Conservation (phyloP, 2,797 vertebrate species). For the Periparus ater region DNA sequence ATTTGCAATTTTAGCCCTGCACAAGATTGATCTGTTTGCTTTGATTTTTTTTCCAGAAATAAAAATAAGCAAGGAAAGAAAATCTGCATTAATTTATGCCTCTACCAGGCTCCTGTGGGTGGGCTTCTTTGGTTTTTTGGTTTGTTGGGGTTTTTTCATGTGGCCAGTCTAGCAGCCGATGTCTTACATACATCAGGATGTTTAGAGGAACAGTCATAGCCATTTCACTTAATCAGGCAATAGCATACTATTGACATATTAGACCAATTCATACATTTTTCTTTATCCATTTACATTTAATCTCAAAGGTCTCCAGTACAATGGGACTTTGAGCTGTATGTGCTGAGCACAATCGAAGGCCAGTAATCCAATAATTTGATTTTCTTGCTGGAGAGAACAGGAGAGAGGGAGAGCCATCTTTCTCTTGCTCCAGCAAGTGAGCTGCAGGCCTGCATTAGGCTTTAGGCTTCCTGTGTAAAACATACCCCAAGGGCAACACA, state of each 20-base stretch:
- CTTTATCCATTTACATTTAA: conserved; percentile 2
- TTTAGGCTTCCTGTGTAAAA: conserved; percentile 21
- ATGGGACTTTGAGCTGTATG: neutral
- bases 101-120: neutral
- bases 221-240: neutral
- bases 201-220: neutral
- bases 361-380: conserved; percentile 42
- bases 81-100: neutral
- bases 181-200: neutral
- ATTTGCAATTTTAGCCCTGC: neutral
- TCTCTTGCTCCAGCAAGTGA: neutral
- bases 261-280: neutral
- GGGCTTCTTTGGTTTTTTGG: neutral
- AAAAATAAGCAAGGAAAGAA: neutral
- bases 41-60: neutral
- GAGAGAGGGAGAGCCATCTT: neutral
- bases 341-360: neutral
- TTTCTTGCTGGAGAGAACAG: conserved; percentile 5
- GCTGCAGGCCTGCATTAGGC: neutral
- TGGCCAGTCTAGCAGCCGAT: neutral
- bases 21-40: neutral
- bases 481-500: conserved; percentile 17
- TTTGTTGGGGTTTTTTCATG: neutral
- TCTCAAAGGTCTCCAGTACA: neutral
- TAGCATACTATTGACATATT: neutral